Conservation (phyloP, 1,140 invertebrate genomes). For the Calosoma granatense region DNA sequence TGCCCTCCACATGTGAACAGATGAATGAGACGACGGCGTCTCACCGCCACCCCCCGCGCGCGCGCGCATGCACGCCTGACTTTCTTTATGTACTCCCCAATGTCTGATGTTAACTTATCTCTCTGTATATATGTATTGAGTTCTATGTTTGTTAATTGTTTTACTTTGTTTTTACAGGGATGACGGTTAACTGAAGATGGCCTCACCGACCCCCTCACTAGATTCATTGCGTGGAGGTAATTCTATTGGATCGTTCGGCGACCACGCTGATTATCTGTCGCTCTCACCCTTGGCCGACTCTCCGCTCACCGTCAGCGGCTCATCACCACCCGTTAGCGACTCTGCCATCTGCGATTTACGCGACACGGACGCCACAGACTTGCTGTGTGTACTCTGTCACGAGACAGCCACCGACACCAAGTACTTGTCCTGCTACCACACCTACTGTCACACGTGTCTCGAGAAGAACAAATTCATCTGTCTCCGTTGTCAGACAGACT, state of each 20-base stretch:
- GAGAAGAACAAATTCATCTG: slow-evolving; percentile 76
- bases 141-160: neutral
- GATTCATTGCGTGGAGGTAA: slow-evolving; percentile 81
- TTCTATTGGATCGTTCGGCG: slow-evolving; percentile 73
- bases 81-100: too few species aligned
- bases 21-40: too few species aligned
- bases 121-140: neutral
- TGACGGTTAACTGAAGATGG: slow-evolving; percentile 63
- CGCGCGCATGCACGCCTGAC: too few species aligned
- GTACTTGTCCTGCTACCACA: slow-evolving; percentile 72
- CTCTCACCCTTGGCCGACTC: slow-evolving; percentile 52
- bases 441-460: slow-evolving; percentile 69
- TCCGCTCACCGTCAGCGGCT: slow-evolving; percentile 68
- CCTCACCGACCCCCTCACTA: slow-evolving; percentile 78
- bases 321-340: slow-evolving; percentile 68
- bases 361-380: slow-evolving; percentile 39
- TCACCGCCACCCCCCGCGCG: too few species aligned
- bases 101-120: too few species aligned
- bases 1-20: neutral
- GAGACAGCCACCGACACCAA: slow-evolving; percentile 57
- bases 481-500: slow-evolving; percentile 68
- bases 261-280: slow-evolving; percentile 49
- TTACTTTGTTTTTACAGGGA: slow-evolving; percentile 41
- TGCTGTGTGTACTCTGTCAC: slow-evolving; percentile 72
- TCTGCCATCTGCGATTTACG: slow-evolving; percentile 64